Base-by-base conservation (phyloP, 2,113 vertebrate genomes). In the Hemibagrus wyckioides region DNA sequence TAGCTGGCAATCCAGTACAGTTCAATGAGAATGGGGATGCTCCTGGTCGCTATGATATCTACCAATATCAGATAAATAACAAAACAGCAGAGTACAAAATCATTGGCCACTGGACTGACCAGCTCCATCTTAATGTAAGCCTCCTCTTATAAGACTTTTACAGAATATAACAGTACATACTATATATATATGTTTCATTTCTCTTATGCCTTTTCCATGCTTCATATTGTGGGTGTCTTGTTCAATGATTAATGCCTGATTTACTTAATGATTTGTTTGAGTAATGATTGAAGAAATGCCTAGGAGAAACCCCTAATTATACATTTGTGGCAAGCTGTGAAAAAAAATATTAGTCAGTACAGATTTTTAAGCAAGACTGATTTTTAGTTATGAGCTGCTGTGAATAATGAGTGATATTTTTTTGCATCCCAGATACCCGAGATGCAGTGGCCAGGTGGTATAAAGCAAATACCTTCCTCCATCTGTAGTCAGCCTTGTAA, bases 21-120 rank as follows among this genome's bases (percentile, higher is more conserved):
- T 99, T 99, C 93, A 99, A 99, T 0, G 98, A 98, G 93, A 98
- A 99, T 0, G 98, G 98, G 77, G 98, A 96, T 15, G 94, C 95
- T 25, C 95, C 95, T 0, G 95, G 95, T 52, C 95, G 95, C 86
- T 96, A 95, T 0, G 98, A 99, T 92, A 98, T 99, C 93, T 99
- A 98, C 93, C 98, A 99, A 90, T 99, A 99, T 93, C 98, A 99
- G 93, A 94, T 98, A 89, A 95, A 94, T 91, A 99, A 99, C 80
- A 93, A 92, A 88, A 97, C 97, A 0, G 94, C 97, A 0, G 97
- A 98, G 90, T 99, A 99, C 93, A 98, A 96, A 93, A 96, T 97
- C 90, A 98, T 99, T 0, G 98, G 98, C 89, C 95, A 99, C 56
- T 99, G 98, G 98, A 96, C 97, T 0, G 97, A 99, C 92, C 96